A percentile compares a stretch with the other conserved stretches of the same genome.
These are phyloP conservation scores for Meloidogyne chitwoodi DNA, from an alignment of 1,140 invertebrate genomes.

Conservation along the genomic window DNA sequence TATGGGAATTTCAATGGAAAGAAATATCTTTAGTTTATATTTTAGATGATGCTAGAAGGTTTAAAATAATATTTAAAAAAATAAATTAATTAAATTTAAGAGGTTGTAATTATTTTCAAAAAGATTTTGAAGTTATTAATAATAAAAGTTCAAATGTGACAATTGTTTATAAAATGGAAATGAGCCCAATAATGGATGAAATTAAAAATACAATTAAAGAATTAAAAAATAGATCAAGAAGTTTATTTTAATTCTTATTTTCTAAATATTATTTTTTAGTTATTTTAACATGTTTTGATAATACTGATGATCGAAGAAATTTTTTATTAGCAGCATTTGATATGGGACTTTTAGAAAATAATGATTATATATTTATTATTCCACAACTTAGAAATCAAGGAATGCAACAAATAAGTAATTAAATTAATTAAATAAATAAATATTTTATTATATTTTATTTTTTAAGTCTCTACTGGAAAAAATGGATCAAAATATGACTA, in stretches of 20 bases:
- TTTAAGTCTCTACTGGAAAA: neutral
- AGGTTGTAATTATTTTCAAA: conserved; percentile 37
- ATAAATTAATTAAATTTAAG: neutral
- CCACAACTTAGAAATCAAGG: conserved; percentile 33
- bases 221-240: conserved; percentile 21
- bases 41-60: conserved; percentile 19
- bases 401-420: conserved; percentile 29
- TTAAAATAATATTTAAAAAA: neutral
- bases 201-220: conserved; percentile 24
- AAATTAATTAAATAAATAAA: neutral
- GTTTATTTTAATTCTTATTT: conserved; percentile 3
- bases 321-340: conserved; percentile 35
- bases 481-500: conserved; percentile 12
- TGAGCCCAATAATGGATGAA: neutral
- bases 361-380: conserved; percentile 42
- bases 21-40: conserved; percentile 40
- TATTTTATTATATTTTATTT: neutral
- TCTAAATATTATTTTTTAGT: conserved; percentile 5
- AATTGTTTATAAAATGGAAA: conserved; percentile 7
- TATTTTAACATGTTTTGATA: conserved; percentile 39
- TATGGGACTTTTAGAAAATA: conserved; percentile 17
- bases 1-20: conserved; percentile 34
- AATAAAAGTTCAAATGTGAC: conserved; percentile 9
- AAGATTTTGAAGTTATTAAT: conserved; percentile 18
- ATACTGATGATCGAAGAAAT: conserved; percentile 25